Base-by-base conservation (phyloP, 2,113 vertebrate genomes). In the Poecile atricapillus region DNA sequence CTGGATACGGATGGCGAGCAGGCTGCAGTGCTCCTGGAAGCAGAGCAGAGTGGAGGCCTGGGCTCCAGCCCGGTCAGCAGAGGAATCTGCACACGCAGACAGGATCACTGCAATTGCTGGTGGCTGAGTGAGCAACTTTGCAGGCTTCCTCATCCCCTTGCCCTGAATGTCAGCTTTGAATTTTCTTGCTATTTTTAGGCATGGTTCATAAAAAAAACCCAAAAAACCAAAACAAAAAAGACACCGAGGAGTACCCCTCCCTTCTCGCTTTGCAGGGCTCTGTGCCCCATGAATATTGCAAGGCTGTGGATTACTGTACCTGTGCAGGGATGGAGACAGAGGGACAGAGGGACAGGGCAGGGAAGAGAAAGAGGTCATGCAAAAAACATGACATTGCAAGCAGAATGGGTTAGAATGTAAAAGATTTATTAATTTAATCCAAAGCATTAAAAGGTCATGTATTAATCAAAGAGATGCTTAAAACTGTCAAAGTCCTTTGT, bases 41-140 rank as follows among this genome's bases (percentile, higher is more conserved):
- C 18, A 0, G 14, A 33, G 82, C 15, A 12, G 81, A 83, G 91
- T 15, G 69, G 52, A 92, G 89, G 93, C 89, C 87, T 78, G 87
- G 43, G 79, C 93, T 95, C 33, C 94, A 95, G 91, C 96, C 95
- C 41, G 95, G 84, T 95, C 96, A 97, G 94, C 93, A 96, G 68
- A 94, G 93, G 95, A 96, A 97, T 97, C 93, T 96, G 95, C 96
- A 96, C 94, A 96, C 94, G 96, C 96, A 97, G 94, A 96, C 95
- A 93, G 94, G 93, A 95, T 95, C 87, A 16, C 75, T 83, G 95
- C 92, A 86, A 69, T 93, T 44, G 84, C 91, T 93, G 96, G 84
- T 80, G 95, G 95, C 95, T 91, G 95, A 97, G 94, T 94, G 96
- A 95, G 96, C 95, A 96, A 94, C 87, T 94, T 94, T 94, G 73